Evolutionary conservation across 1,140 invertebrate genomes (phyloP), one percentile per base, ranked within the genome.

Genomic region (Trichogramma pretiosum): DNA sequence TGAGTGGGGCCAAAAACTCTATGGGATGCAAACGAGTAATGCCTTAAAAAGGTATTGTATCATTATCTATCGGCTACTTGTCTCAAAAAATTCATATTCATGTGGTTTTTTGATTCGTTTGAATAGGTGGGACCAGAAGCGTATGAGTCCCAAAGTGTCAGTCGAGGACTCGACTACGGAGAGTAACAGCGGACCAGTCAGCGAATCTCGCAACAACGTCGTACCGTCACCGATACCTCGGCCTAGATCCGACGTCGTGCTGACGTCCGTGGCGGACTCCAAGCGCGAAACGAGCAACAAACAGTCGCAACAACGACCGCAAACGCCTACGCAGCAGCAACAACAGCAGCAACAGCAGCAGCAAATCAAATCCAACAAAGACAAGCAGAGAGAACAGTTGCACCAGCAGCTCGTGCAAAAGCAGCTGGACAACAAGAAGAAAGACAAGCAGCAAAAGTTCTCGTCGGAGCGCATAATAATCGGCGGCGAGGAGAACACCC

Each of bases 1-100:
- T 65, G 87, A 90, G 60, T 90, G 86, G 87, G 85, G 86, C 37
- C 78, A 82, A 40, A 89, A 90, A 65, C 72, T 89, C 13, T 85
- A 85, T 60, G 82, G 82, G 26, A 80, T 82, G 53, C 73, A 77
- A 50, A 53, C 61, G 5, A 67, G 62, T 48, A 67, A 57, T 22
- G 54, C 55, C 7, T 45, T 65, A 28, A 72, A 68, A 46, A 70
- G 67, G 69, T 70, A 23, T 45, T 32, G n/a, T 26, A 14, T 38
- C 22, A 26, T 45, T 36, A 24, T 36, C 24, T 16, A 11, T 13
- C 3, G 11, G 19, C 7, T 28, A 28, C 1, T 28, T 1, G 26
- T 28, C 7, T 13, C 13, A 13, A 7, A 9, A 9, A 9, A 13
- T 28, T 28, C 1, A 1, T 34, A 1, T 7, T 13, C 10, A 10